Base-by-base conservation (phyloP, 1,140 invertebrate genomes). In the Antheraea pernyi region DNA sequence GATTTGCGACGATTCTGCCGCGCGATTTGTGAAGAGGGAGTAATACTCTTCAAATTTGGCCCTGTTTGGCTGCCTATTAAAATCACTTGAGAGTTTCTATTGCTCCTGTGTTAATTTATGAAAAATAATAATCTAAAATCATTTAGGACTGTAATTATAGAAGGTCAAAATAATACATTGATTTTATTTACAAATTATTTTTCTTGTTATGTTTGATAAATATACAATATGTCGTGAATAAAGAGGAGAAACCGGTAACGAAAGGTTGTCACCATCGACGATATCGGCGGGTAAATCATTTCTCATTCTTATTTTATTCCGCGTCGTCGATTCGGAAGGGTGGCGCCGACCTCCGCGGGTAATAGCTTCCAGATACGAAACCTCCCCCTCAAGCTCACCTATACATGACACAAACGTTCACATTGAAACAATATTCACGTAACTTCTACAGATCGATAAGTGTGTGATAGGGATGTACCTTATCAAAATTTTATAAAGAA, bases 11-110 rank as follows among this genome's bases (percentile, higher is more conserved):
- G 80, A 85, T 85, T 88, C 82, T 78, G 76, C 78, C 82, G 81
- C 81, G 80, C 86, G 88, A 91, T 91, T 91, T 91, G 88, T 88
- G 87, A 91, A 88, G 79, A 83, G 87, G 85, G 85, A 89, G n/a
- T n/a, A n/a, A 88, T 89, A 87, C 80, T 87, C 82, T 80, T 85
- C 83, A 85, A 90, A 88, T 89, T 85, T 82, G 82, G 85, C 82
- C 81, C 82, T 87, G 83, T 88, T 89, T 88, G 81, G 80, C 74
- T 78, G 81, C 79, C 88, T 88, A 91, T 91, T 89, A 89, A 91
- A 91, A 91, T 89, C 88, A 89, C 85, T 91, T 85, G 85, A 79
- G 73, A 75, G 74, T 77, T 70, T 67, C 16, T 63, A 84, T 30
- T 30, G 76, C 82, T 9, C 7, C 39, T 42, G 77, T 71, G 70